Conservation (phyloP, 2,797 vertebrate genomes). For the Mus caroli region DNA sequence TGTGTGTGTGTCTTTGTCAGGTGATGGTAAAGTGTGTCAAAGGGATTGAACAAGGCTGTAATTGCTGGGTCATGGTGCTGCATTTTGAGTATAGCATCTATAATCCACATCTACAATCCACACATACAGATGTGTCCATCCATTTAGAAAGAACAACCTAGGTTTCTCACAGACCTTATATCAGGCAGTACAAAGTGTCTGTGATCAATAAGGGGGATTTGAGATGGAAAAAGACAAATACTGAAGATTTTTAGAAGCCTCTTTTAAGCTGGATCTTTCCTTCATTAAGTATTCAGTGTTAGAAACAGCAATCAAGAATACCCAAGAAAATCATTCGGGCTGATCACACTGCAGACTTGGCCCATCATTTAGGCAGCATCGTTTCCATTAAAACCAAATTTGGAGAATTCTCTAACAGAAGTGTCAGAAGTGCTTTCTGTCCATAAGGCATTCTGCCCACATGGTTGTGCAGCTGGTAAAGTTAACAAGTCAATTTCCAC, state of each 20-base stretch:
- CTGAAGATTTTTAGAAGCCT: not conserved
- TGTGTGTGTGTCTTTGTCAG: not conserved
- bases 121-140: not conserved
- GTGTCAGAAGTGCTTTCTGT: not conserved
- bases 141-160: not conserved
- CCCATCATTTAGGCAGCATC: not conserved
- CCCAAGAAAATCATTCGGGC: not conserved
- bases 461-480: not conserved
- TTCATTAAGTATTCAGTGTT: not conserved
- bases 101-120: not conserved
- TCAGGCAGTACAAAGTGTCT: not conserved
- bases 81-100: not conserved
- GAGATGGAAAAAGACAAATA: conserved; percentile 14
- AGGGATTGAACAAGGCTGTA: not conserved
- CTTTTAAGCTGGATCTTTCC: not conserved
- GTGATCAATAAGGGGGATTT: not conserved
- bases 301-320: not conserved
- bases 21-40: not conserved
- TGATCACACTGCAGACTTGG: not conserved
- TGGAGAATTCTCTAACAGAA: not conserved
- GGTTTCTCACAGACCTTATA: conserved; percentile 29
- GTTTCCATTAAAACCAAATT: conserved; percentile 22
- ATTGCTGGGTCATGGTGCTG: not conserved
- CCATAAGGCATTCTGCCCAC: not conserved
- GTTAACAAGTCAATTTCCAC: conserved; percentile 36